These are phyloP conservation scores for Indicator maculatus DNA, from an alignment of 2,113 vertebrate genomes.

Conservation along the genomic window DNA sequence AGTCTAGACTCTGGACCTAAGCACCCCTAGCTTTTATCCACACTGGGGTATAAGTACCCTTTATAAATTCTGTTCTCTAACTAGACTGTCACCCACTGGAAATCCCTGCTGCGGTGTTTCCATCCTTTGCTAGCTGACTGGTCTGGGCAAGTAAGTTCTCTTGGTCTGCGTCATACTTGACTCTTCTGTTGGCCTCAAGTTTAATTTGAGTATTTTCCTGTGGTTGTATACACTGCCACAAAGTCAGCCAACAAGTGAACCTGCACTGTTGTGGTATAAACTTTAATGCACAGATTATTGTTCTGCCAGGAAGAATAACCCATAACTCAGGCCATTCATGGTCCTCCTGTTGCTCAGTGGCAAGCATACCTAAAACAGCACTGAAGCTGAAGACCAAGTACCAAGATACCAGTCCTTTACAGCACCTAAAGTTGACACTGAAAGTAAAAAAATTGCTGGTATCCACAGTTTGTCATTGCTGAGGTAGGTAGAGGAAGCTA, in stretches of 20 bases:
- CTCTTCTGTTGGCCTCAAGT: not conserved
- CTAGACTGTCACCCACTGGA: not conserved
- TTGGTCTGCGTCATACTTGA: not conserved
- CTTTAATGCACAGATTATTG: not conserved
- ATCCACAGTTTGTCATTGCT: not conserved
- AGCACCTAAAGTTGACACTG: not conserved
- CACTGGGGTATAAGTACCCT: not conserved
- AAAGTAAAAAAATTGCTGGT: not conserved
- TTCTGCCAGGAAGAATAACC: not conserved
- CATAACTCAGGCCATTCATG: not conserved
- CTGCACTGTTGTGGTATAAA: not conserved
- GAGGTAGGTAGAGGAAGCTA: not conserved
- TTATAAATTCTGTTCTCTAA: not conserved
- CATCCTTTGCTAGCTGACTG: not conserved
- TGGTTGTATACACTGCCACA: not conserved
- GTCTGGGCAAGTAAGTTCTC: not conserved
- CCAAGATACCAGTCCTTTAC: not conserved
- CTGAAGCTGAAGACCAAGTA: not conserved
- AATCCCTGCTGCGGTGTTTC: fast-evolving
- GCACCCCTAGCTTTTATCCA: not conserved
- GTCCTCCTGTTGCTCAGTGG: not conserved
- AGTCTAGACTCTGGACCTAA: not conserved
- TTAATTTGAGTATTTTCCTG: not conserved
- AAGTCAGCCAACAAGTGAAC: not conserved
- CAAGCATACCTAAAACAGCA: not conserved